Evolutionary conservation across 1,140 invertebrate species (phyloP), one percentile per base, ranked within the genome.

Genomic region (Calosoma granatense): DNA sequence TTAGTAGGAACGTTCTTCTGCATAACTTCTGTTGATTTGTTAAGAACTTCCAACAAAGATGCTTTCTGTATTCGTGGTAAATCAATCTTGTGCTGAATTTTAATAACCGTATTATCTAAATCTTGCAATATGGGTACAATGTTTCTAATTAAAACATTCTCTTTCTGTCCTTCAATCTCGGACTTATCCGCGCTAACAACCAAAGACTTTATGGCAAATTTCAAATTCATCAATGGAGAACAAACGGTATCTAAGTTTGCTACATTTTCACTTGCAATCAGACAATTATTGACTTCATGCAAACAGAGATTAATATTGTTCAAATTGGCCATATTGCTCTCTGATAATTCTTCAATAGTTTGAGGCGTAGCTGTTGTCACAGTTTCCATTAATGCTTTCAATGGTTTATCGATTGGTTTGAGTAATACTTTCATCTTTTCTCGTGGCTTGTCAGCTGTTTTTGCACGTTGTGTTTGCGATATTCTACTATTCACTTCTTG

Each of bases 51-150:
- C 17, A 47, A 6, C 9, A 47, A 17, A 12, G 41, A 47, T 11
- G 41, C 41, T 47, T 47, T 47, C 17, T 47, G 41, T 47, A 47
- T 47, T 47, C 17, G 9, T 47, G 41, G 41, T 17, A 47, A 47
- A 17, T 47, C 41, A 17, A 47, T 47, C 15, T 47, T 47, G 3
- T 47, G 41, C 17, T 47, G 41, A 4, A 47, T 47, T 47, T 47
- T 47, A 47, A 47, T 47, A 47, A 47, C 15, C 17, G 41, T 47
- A 47, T 17, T 47, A 17, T 47, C 41, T 47, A 47, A 47, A 17
- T 47, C 17, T 47, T 47, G 41, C 4, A 47, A 12, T 11, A 17
- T 17, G 4, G 41, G 41, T 47, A 47, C 9, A 17, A 47, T 47
- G 17, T 47, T 47, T 12, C 41, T 9, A 9, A 47, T 47, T 47